Evolutionary conservation across 2,888 invertebrate genomes (phyloP).

Genomic region (Hypena proboscidalis): DNA sequence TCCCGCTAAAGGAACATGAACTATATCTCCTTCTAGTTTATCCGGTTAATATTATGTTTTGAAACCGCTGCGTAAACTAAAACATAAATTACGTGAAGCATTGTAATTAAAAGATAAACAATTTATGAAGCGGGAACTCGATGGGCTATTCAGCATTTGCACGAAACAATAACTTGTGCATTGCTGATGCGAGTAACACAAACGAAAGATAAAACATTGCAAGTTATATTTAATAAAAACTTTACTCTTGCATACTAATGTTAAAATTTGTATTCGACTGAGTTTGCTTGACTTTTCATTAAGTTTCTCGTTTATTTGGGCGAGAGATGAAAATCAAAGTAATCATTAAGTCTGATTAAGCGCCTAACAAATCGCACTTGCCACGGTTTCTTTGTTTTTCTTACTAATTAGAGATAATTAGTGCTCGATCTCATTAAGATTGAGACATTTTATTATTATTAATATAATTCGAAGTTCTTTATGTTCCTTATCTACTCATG

Average conservation of each 20-base stretch:
- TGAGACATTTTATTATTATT: slow-evolving; percentile 8
- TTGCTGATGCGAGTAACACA: slow-evolving; percentile 72
- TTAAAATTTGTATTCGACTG: slow-evolving; percentile 80
- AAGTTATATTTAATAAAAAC: slow-evolving; percentile 83
- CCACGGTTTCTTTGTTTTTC: slow-evolving; percentile 58
- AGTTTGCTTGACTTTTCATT: slow-evolving; percentile 83
- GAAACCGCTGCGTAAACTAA: background rate
- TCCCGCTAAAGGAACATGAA: too few relatives aligned
- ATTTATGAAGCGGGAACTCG: slow-evolving; percentile 38
- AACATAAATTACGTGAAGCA: slow-evolving; percentile 12
- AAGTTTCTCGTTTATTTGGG: slow-evolving; percentile 75
- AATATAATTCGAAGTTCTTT: background rate
- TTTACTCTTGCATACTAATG: slow-evolving; percentile 84
- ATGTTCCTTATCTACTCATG: background rate
- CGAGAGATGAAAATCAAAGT: slow-evolving; percentile 79
- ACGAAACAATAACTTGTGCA: slow-evolving; percentile 66
- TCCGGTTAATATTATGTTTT: too few relatives aligned
- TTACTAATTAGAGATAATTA: slow-evolving; percentile 54
- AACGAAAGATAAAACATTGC: slow-evolving; percentile 77
- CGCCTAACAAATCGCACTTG: slow-evolving; percentile 63
- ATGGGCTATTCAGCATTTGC: slow-evolving; percentile 53
- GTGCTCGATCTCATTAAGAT: slow-evolving; percentile 35
- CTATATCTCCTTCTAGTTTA: too few relatives aligned
- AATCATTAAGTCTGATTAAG: slow-evolving; percentile 78
- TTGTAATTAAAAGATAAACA: slow-evolving; percentile 51